Evolutionary conservation across 2,113 vertebrate species (phyloP).

Genomic region (Galemys pyrenaicus): DNA sequence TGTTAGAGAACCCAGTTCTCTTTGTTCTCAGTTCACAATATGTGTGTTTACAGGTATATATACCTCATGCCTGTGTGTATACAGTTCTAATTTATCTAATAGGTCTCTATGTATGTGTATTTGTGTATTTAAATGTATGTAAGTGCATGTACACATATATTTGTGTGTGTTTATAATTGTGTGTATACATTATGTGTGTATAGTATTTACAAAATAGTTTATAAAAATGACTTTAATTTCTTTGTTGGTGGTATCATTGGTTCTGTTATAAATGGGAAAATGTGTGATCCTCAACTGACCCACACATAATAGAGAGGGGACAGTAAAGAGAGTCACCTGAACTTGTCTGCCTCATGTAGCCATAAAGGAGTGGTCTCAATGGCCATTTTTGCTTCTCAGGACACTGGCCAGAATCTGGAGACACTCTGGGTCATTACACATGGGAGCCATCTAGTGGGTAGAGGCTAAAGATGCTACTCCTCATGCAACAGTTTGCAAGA

Average conservation of each 20-base stretch:
- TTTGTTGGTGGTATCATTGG: not conserved
- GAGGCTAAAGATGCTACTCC: not conserved
- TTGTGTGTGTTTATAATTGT: not conserved
- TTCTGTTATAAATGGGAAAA: not conserved
- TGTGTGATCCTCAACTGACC: not conserved
- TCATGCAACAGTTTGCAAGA: not conserved
- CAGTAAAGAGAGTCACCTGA: not conserved
- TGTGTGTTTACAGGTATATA: not conserved
- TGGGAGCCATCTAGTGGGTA: not conserved
- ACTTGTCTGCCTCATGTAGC: not conserved
- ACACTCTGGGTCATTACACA: not conserved
- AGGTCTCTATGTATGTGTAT: not conserved
- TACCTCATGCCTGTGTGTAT: no score
- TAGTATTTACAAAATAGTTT: not conserved
- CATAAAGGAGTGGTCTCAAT: not conserved
- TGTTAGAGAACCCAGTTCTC: no score
- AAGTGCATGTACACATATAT: not conserved
- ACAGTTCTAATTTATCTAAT: no score
- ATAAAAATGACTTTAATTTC: not conserved
- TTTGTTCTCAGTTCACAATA: no score
- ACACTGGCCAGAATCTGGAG: not conserved
- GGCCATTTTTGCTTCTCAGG: not conserved
- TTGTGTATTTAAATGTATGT: not conserved
- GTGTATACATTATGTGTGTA: not conserved
- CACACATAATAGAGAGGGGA: not conserved